Percentiles rank a stretch among this genome's conserved stretches.
phyloP scores from a whole-genome alignment of 2,797 vertebrate genomes.

The Oophaga sylvatica region DNA sequence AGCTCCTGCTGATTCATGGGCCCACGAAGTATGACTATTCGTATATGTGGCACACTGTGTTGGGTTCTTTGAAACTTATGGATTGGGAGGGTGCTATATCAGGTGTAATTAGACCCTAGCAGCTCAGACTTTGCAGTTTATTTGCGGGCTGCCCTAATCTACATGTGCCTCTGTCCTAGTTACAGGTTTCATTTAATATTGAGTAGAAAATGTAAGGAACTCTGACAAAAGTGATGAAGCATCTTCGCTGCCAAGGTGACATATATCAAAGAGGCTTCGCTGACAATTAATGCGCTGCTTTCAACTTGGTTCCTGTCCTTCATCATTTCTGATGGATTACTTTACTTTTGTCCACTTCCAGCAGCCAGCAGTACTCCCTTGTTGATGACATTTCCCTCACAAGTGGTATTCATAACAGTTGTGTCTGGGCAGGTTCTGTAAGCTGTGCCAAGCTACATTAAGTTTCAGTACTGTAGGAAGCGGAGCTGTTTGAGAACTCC shows the following conservation, averaged over 20 bases:
- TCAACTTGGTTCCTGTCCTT: slow-evolving; percentile 5
- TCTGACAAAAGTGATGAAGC: slow-evolving; percentile 11
- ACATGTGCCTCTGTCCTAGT: not conserved
- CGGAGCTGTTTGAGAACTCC: slow-evolving; percentile 36
- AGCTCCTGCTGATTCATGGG: not conserved
- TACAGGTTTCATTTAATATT: not conserved
- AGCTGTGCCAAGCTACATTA: slow-evolving; percentile 53
- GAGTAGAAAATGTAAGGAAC: not conserved
- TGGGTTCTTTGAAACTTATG: not conserved
- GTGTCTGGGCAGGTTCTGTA: slow-evolving; percentile 17
- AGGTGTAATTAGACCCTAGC: not conserved
- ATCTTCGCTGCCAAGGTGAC: slow-evolving; percentile 1
- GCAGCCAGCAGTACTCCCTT: slow-evolving; percentile 12
- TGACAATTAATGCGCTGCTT: slow-evolving; percentile 15
- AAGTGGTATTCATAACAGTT: slow-evolving; percentile 42
- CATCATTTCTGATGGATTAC: slow-evolving; percentile 48
- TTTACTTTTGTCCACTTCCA: slow-evolving; percentile 29
- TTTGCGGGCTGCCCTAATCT: not conserved
- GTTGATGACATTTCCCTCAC: slow-evolving; percentile 8
- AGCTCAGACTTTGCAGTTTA: not conserved
- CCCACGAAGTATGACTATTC: not conserved
- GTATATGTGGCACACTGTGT: not conserved
- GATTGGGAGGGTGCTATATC: not conserved
- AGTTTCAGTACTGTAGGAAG: slow-evolving; percentile 40
- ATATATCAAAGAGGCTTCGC: slow-evolving; percentile 25